Conservation (phyloP, 1,140 invertebrate genomes). For the Lordiphosa mommai region DNA sequence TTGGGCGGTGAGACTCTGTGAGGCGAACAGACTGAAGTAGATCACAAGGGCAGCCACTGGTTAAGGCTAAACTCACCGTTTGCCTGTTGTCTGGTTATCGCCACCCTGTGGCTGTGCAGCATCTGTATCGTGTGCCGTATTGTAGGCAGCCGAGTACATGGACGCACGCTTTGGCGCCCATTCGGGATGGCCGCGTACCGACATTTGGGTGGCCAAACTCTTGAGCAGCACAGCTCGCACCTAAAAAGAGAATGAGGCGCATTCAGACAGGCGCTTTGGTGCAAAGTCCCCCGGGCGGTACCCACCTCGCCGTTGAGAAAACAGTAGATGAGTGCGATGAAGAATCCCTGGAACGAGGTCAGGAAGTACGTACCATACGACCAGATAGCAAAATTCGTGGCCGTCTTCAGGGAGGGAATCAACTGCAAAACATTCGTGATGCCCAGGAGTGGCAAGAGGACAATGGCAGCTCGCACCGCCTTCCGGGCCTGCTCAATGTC, state of each 20-base stretch:
- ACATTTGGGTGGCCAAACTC: constrained; percentile 82
- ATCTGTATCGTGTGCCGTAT: constrained; percentile 74
- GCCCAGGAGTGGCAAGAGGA: constrained; percentile 90
- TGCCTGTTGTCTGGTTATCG: constrained; percentile 31
- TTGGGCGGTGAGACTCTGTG: constrained; percentile 44
- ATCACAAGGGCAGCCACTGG: background rate
- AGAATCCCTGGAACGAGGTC: constrained; percentile 92
- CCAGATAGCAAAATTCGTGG: constrained; percentile 89
- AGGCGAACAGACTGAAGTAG: background rate
- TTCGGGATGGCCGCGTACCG: constrained; percentile 80
- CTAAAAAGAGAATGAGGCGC: constrained; percentile 56
- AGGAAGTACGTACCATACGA: constrained; percentile 90
- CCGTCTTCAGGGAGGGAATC: constrained; percentile 84
- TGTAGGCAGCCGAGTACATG: constrained; percentile 79
- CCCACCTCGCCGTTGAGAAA: constrained; percentile 93
- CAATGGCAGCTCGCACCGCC: constrained; percentile 88
- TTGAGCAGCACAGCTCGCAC: constrained; percentile 82
- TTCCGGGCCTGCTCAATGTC: constrained; percentile 91
- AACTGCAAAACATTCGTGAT: constrained; percentile 89
- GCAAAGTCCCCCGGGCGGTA: background rate
- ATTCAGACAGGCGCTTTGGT: background rate
- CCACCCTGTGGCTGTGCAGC: constrained; percentile 40
- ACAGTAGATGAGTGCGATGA: constrained; percentile 92
- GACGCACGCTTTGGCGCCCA: constrained; percentile 80
- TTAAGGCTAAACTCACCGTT: constrained; percentile 31